Evolutionary conservation across 1,140 invertebrate species (phyloP).

Genomic region (Drosophila repletoides): DNA sequence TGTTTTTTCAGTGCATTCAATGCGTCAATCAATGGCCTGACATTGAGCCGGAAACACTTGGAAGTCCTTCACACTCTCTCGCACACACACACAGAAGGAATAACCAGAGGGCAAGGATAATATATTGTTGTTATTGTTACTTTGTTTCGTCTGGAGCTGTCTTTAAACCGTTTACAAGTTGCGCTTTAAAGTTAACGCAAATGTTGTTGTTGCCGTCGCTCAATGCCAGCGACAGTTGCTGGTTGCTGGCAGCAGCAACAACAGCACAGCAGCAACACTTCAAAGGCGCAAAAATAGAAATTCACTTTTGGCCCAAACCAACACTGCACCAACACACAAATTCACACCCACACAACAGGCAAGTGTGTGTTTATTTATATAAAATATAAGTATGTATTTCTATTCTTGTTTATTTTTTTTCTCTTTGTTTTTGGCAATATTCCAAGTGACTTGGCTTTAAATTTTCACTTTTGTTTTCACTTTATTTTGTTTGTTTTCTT

Average conservation of each 20-base stretch:
- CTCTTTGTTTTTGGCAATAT: conserved; percentile 23
- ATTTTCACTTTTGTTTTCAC: conserved; percentile 70
- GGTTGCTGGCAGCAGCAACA: conserved; percentile 34
- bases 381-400: too few relatives aligned
- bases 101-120: conserved; percentile 13
- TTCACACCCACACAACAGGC: background rate
- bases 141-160: background rate
- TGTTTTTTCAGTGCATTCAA: conserved; percentile 4
- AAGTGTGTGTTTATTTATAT: too few relatives aligned
- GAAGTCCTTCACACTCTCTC: conserved; percentile 7
- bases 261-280: conserved; percentile 38
- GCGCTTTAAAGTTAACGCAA: conserved; percentile 1
- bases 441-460: conserved; percentile 49
- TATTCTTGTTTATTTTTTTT: too few relatives aligned
- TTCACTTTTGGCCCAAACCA: conserved; percentile 45
- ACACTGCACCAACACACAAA: conserved; percentile 29
- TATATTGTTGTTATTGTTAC: conserved; percentile 3
- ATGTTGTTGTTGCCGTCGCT: conserved; percentile 30
- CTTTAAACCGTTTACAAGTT: conserved; percentile 29
- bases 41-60: conserved; percentile 30
- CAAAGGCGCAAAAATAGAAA: conserved; percentile 59
- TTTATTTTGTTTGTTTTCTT: background rate
- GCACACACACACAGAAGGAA: conserved; percentile 1
- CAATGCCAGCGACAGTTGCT: conserved; percentile 32
- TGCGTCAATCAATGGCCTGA: conserved; percentile 36